phyloP scores from a whole-genome alignment of 2,113 vertebrate genomes.

The Drymodes brunneopygia region DNA sequence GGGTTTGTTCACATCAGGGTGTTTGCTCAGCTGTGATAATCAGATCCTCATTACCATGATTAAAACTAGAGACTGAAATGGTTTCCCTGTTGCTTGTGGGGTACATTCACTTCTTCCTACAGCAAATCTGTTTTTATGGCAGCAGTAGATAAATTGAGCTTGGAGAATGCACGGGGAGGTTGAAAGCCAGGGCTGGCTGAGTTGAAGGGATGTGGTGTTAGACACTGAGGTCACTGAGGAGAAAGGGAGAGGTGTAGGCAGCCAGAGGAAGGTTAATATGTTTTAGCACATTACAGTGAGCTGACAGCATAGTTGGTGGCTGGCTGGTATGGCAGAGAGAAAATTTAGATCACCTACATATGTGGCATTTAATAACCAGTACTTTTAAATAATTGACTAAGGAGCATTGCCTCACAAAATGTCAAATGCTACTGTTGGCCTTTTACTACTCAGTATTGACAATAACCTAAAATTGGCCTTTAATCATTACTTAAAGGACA shows the following conservation, averaged over 20 bases:
- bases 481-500: conserved; percentile 79
- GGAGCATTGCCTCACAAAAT: conserved; percentile 74
- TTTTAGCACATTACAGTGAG: conserved; percentile 63
- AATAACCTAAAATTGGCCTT: conserved; percentile 76
- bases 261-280: conserved; percentile 44
- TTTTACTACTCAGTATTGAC: conserved; percentile 66
- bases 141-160: conserved; percentile 51
- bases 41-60: not conserved
- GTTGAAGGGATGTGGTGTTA: conserved; percentile 20
- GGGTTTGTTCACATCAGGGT: not conserved
- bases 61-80: not conserved
- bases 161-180: conserved; percentile 23
- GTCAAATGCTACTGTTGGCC: conserved; percentile 71
- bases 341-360: conserved; percentile 50
- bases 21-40: not conserved
- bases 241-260: not conserved
- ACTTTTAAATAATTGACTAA: conserved; percentile 75
- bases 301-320: conserved; percentile 63
- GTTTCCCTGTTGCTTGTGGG: not conserved
- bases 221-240: conserved; percentile 16
- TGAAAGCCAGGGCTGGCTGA: conserved; percentile 12
- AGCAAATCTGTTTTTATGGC: not conserved
- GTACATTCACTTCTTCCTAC: not conserved
- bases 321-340: not conserved
- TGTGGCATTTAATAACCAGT: conserved; percentile 80